Conservation (phyloP, 2,888 invertebrate species). For the Peribatodes rhomboidaria region DNA sequence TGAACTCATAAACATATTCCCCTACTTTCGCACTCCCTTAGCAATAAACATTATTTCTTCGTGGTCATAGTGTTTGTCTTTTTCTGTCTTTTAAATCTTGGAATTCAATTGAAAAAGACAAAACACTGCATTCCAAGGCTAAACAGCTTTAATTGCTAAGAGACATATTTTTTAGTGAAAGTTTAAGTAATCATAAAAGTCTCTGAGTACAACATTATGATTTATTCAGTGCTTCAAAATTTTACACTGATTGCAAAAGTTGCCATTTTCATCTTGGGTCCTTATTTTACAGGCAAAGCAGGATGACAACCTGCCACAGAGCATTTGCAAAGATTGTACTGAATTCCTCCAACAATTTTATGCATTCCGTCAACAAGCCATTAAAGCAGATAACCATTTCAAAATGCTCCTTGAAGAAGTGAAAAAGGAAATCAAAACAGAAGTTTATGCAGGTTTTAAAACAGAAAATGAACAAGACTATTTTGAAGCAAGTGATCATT, state of each 20-base stretch:
- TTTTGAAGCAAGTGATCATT: slow-evolving; percentile 42
- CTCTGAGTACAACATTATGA: background rate
- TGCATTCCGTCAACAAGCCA: slow-evolving; percentile 69
- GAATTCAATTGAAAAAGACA: too few relatives aligned
- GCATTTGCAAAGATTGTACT: slow-evolving; percentile 85
- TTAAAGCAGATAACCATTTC: slow-evolving; percentile 65
- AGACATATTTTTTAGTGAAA: too few relatives aligned
- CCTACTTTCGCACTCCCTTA: too few relatives aligned
- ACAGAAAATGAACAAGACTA: slow-evolving; percentile 51
- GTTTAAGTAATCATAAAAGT: too few relatives aligned
- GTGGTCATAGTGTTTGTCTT: too few relatives aligned
- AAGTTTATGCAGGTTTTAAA: slow-evolving; percentile 37
- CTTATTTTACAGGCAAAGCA: slow-evolving; percentile 63
- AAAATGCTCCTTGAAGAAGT: slow-evolving; percentile 60
- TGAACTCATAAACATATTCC: too few relatives aligned
- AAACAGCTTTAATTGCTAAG: too few relatives aligned
- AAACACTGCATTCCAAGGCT: too few relatives aligned
- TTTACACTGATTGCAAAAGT: background rate
- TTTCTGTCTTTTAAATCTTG: too few relatives aligned
- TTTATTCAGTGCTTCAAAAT: background rate
- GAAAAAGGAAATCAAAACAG: slow-evolving; percentile 59
- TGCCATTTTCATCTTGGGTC: background rate
- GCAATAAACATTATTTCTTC: too few relatives aligned
- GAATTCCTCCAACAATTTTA: slow-evolving; percentile 80
- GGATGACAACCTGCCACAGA: slow-evolving; percentile 87